Conservation (phyloP, 2,113 vertebrate genomes). For the Hystrix brachyura region DNA sequence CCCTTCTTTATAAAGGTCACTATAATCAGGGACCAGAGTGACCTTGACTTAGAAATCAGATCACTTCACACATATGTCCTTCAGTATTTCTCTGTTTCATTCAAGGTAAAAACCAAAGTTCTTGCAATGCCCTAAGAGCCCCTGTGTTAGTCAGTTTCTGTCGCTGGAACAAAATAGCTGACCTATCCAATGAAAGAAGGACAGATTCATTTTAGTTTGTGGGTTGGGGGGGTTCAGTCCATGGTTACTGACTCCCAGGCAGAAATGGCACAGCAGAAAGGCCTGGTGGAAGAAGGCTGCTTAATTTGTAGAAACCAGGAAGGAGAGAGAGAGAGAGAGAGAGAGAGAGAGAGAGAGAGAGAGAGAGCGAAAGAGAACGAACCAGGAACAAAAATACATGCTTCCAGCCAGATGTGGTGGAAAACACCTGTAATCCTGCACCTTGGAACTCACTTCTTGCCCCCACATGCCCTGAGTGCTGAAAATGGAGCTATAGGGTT, state of each 20-base stretch:
- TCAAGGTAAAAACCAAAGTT: background rate
- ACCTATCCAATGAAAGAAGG: background rate
- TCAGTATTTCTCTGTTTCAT: background rate
- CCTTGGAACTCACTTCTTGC: background rate
- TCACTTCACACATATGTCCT: background rate
- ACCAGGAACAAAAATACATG: background rate
- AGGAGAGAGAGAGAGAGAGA: background rate
- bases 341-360: background rate
- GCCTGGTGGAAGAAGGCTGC: background rate
- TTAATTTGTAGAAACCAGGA: background rate
- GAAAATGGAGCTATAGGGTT: background rate
- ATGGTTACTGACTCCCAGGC: background rate
- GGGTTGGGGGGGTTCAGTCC: background rate
- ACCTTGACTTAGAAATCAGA: background rate
- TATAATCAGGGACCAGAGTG: background rate
- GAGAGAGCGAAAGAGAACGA: too few relatives aligned
- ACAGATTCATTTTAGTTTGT: background rate
- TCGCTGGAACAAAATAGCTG: background rate
- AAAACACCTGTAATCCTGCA: background rate
- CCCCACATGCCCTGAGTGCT: background rate
- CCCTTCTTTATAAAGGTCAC: background rate
- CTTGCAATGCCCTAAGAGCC: background rate
- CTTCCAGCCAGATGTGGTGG: background rate
- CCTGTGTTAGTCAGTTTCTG: background rate
- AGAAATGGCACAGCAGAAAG: background rate